phyloP scores from a whole-genome alignment of 2,888 invertebrate genomes.

The Meta bourneti region DNA sequence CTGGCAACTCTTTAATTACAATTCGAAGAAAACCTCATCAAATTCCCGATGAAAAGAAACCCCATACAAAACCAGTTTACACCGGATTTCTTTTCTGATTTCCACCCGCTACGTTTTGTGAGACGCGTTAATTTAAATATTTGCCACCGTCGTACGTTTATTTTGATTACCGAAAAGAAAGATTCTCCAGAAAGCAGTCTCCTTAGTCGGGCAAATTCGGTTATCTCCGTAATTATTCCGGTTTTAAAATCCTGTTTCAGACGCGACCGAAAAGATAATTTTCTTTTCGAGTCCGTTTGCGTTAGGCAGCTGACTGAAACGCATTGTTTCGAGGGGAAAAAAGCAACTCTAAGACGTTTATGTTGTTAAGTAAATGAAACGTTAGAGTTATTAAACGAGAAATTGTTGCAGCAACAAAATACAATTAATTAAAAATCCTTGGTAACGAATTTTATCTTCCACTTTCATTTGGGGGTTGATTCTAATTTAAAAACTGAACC shows the following conservation, averaged over 20 bases:
- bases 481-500: not conserved
- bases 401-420: not conserved
- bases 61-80: slow-evolving; percentile 16
- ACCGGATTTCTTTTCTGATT: not conserved
- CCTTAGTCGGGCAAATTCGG: slow-evolving; percentile 6
- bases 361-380: not conserved
- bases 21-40: slow-evolving; percentile 13
- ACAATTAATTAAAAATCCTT: slow-evolving; percentile 16
- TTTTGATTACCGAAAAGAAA: slow-evolving; percentile 27
- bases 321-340: slow-evolving; percentile 14
- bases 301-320: slow-evolving; percentile 5
- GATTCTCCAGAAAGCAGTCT: not conserved
- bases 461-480: not conserved
- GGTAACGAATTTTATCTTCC: not conserved
- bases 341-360: not conserved
- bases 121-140: slow-evolving; percentile 47
- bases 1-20: slow-evolving; percentile 54
- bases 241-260: slow-evolving; percentile 29
- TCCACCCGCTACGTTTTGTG: not conserved
- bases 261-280: slow-evolving; percentile 6
- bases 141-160: slow-evolving; percentile 25
- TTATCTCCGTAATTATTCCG: slow-evolving; percentile 42
- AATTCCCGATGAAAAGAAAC: slow-evolving; percentile 22
- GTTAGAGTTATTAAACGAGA: not conserved
- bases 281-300: slow-evolving; percentile 27